These are phyloP conservation scores for Pseudomyrmex cubaensis DNA, from an alignment of 1,140 invertebrate genomes.

Conservation along the genomic window DNA sequence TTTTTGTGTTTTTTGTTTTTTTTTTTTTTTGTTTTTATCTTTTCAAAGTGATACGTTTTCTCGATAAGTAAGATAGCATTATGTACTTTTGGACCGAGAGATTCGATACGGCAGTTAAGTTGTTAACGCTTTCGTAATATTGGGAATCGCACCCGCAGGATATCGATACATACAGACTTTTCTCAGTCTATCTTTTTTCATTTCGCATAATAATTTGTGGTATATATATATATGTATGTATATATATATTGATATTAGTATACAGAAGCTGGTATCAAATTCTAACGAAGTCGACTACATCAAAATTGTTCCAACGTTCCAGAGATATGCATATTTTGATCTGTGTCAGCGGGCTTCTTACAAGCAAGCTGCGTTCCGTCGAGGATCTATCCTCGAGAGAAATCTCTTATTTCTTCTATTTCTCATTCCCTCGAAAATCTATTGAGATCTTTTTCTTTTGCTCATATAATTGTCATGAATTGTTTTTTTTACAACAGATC, in stretches of 20 bases:
- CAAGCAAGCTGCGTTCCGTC: slow-evolving; percentile 35
- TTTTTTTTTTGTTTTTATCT: slow-evolving; percentile 32
- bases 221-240: slow-evolving; percentile 42
- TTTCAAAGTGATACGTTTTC: slow-evolving; percentile 58
- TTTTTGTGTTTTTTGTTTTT: neutral
- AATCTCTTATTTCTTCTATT: neutral
- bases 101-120: slow-evolving; percentile 71
- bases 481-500: slow-evolving; percentile 28
- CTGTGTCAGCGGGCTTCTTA: slow-evolving; percentile 54
- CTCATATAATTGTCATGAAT: slow-evolving; percentile 36
- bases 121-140: slow-evolving; percentile 27
- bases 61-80: slow-evolving; percentile 50
- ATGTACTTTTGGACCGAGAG: slow-evolving; percentile 63
- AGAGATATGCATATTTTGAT: slow-evolving; percentile 75
- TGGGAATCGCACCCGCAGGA: neutral
- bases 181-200: slow-evolving; percentile 52
- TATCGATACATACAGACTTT: slow-evolving; percentile 63
- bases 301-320: slow-evolving; percentile 76
- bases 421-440: neutral
- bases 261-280: slow-evolving; percentile 75
- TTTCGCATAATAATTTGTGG: slow-evolving; percentile 66
- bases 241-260: slow-evolving; percentile 62
- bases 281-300: slow-evolving; percentile 70
- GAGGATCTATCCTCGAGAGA: slow-evolving; percentile 31
- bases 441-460: neutral